Conservation (phyloP, 2,888 invertebrate genomes). For the Piscicola geometra region DNA sequence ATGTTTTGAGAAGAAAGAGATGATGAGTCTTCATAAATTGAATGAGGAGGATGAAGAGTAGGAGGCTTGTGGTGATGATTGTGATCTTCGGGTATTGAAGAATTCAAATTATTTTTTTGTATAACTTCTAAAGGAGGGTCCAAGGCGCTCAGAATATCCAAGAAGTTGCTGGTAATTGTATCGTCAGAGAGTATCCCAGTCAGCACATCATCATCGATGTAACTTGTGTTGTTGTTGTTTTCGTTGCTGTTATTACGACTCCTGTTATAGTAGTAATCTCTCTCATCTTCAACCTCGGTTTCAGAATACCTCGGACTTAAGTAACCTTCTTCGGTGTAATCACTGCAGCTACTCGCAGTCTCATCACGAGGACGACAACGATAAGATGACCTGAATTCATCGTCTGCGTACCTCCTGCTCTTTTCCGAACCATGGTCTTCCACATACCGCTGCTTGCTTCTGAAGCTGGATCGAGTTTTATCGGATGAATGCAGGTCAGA, state of each 20-base stretch:
- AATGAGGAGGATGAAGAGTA: no score
- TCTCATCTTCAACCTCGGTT: neutral
- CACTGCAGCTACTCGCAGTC: no score
- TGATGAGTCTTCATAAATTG: no score
- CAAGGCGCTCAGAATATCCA: no score
- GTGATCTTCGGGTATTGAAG: neutral
- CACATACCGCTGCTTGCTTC: neutral
- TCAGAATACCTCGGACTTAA: neutral
- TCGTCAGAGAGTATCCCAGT: no score
- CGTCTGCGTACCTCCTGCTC: neutral
- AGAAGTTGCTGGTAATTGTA: no score
- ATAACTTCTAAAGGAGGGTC: no score
- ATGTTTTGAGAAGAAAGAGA: no score
- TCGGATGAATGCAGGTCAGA: no score
- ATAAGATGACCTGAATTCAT: neutral
- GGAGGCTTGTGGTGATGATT: neutral
- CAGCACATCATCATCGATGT: no score
- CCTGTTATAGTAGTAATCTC: neutral
- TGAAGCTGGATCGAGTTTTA: no score
- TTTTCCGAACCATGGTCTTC: neutral
- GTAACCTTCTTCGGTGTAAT: neutral
- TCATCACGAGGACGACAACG: neutral
- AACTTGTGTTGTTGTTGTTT: neutral
- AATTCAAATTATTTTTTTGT: no score
- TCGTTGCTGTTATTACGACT: neutral